Percentiles rank a stretch among this genome's conserved stretches.
phyloP scores from a whole-genome alignment of 2,113 vertebrate genomes.

The Rhabdornis inornatus region DNA sequence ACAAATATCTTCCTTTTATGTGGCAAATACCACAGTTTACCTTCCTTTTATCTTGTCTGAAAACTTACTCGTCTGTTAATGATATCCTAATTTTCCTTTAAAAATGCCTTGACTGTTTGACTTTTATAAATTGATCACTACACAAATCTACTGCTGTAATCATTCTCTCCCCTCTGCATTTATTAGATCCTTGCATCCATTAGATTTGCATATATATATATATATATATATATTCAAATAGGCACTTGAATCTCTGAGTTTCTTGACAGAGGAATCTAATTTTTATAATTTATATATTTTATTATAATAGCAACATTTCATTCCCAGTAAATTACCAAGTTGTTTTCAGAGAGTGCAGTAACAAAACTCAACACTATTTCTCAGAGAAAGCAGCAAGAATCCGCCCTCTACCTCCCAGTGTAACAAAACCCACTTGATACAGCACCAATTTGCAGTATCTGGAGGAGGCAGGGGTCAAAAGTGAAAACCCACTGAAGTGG shows the following conservation, averaged over 20 bases:
- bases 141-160: neutral
- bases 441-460: neutral
- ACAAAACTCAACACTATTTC: neutral
- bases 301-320: neutral
- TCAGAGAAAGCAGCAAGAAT: neutral
- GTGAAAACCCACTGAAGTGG: neutral
- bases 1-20: neutral
- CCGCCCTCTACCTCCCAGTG: neutral
- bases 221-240: neutral
- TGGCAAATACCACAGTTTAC: neutral
- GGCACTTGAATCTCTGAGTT: neutral
- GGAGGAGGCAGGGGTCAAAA: neutral
- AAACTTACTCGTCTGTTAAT: neutral
- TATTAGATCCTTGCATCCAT: neutral
- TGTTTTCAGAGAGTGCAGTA: neutral
- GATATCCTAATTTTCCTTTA: neutral
- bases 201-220: neutral
- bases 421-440: neutral
- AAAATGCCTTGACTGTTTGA: neutral
- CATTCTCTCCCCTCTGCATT: neutral
- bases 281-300: conserved; percentile 2
- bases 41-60: neutral
- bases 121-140: neutral
- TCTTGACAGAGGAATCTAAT: neutral
- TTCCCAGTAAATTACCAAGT: neutral